phyloP scores from a whole-genome alignment of 2,888 invertebrate species.

The Phanerotoma sp. region DNA sequence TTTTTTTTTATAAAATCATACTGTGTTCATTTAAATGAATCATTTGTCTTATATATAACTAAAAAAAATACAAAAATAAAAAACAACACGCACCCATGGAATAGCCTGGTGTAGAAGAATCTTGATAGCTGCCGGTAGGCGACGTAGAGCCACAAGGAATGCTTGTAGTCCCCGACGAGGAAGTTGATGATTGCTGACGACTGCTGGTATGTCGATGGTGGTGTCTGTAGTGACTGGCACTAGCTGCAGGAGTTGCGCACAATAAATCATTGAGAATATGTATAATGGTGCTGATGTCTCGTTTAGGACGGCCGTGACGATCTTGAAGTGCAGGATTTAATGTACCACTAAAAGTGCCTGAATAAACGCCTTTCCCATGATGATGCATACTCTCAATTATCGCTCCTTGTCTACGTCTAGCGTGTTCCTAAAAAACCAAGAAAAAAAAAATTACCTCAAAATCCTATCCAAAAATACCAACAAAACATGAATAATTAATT shows the following conservation, averaged over 20 bases:
- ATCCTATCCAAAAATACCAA: background rate
- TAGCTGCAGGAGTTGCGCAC: slow-evolving; percentile 75
- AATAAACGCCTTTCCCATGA: slow-evolving; percentile 93
- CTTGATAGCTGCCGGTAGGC: slow-evolving; percentile 34
- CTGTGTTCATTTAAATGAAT: too few relatives aligned
- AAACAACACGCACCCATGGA: too few relatives aligned
- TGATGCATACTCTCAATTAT: slow-evolving; percentile 92
- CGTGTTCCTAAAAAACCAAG: slow-evolving; percentile 46
- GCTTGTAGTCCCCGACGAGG: slow-evolving; percentile 24
- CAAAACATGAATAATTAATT: slow-evolving; percentile 16
- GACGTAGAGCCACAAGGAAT: slow-evolving; percentile 23
- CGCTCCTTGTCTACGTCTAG: slow-evolving; percentile 66
- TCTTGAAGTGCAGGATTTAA: slow-evolving; percentile 92
- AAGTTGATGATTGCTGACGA: slow-evolving; percentile 42
- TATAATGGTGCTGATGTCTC: slow-evolving; percentile 93
- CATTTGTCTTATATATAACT: too few relatives aligned
- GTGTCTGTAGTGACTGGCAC: slow-evolving; percentile 51
- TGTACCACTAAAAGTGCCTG: slow-evolving; percentile 95
- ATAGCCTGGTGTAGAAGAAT: slow-evolving; percentile 40
- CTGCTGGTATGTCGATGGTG: slow-evolving; percentile 49
- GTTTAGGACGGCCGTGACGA: slow-evolving; percentile 84
- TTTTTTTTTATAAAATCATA: too few relatives aligned
- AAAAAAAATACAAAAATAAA: too few relatives aligned
- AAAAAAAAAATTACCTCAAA: slow-evolving; percentile 2
- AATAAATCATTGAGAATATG: slow-evolving; percentile 93